Conservation (phyloP, 1,140 invertebrate species). For the Zaprionus camerounensis region DNA sequence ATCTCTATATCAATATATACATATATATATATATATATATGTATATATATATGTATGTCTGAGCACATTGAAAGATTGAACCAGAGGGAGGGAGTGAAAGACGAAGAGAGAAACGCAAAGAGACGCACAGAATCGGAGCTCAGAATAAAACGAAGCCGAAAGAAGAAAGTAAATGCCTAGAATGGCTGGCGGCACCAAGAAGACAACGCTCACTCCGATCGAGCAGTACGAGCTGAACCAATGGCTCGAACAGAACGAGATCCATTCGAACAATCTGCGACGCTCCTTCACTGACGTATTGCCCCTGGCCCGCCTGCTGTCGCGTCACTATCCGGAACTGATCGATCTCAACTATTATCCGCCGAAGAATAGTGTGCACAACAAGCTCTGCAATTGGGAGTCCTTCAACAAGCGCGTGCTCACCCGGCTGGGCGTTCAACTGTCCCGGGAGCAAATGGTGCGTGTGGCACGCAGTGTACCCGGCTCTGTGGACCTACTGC, state of each 20-base stretch:
- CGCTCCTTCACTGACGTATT: conserved; percentile 86
- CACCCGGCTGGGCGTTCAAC: conserved; percentile 86
- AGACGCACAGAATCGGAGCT: no score
- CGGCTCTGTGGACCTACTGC: conserved; percentile 87
- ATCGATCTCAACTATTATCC: conserved; percentile 90
- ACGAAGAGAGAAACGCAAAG: no score
- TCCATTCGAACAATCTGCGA: conserved; percentile 25
- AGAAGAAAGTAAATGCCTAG: conserved; percentile 10
- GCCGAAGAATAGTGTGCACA: conserved; percentile 87
- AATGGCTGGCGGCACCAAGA: conserved; percentile 7
- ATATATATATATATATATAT: no score
- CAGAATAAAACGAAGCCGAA: no score
- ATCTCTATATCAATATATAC: no score
- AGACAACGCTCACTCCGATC: conserved; percentile 14
- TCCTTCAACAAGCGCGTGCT: conserved; percentile 89
- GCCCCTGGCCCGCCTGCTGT: conserved; percentile 89
- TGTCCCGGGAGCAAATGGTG: conserved; percentile 86
- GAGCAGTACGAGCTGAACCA: conserved; percentile 50
- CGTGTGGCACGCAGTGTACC: conserved; percentile 86
- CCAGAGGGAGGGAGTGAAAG: background rate
- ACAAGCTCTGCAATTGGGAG: conserved; percentile 90
- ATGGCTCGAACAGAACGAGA: conserved; percentile 38
- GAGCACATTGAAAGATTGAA: no score
- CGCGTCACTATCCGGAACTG: conserved; percentile 88
- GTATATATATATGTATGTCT: no score